These are phyloP conservation scores for Acronicta leporina DNA, from an alignment of 2,888 invertebrate species.

Conservation along the genomic window DNA sequence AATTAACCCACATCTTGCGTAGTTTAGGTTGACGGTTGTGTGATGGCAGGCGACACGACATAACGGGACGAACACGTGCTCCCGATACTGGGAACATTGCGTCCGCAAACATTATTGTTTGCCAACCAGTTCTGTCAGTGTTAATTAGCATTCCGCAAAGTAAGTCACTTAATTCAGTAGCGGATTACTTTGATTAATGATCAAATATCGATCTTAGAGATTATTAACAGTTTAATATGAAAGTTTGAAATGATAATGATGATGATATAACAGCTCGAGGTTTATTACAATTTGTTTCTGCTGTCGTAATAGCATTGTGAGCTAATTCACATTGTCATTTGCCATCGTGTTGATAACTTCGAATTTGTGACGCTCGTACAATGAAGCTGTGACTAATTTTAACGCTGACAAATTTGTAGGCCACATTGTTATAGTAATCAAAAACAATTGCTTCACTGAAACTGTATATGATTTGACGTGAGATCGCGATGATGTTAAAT, in stretches of 20 bases:
- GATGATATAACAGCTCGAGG: conserved; percentile 31
- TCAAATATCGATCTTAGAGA: conserved; percentile 29
- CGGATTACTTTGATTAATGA: conserved; percentile 42
- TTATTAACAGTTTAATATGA: conserved; percentile 15
- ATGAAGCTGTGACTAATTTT: conserved; percentile 63
- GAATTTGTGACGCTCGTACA: conserved; percentile 64
- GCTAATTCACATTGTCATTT: conserved; percentile 48
- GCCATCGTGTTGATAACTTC: conserved; percentile 58
- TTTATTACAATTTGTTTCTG: conserved; percentile 22
- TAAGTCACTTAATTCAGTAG: conserved; percentile 51
- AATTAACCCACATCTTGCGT: conserved; percentile 62
- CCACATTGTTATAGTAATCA: conserved; percentile 72
- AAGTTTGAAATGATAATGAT: conserved; percentile 23
- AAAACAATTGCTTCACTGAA: conserved; percentile 70
- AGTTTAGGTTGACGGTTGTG: conserved; percentile 50
- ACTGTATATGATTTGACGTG: conserved; percentile 60
- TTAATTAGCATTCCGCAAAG: conserved; percentile 56
- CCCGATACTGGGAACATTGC: conserved; percentile 60
- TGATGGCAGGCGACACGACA: conserved; percentile 40
- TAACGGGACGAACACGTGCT: conserved; percentile 67
- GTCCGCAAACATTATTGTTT: conserved; percentile 66
- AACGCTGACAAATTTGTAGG: conserved; percentile 69
- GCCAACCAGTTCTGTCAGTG: conserved; percentile 51
- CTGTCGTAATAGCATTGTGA: conserved; percentile 36
- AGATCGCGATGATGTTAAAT: conserved; percentile 62